phyloP scores from a whole-genome alignment of 2,888 invertebrate species.

The Oxyteleia sp. region DNA sequence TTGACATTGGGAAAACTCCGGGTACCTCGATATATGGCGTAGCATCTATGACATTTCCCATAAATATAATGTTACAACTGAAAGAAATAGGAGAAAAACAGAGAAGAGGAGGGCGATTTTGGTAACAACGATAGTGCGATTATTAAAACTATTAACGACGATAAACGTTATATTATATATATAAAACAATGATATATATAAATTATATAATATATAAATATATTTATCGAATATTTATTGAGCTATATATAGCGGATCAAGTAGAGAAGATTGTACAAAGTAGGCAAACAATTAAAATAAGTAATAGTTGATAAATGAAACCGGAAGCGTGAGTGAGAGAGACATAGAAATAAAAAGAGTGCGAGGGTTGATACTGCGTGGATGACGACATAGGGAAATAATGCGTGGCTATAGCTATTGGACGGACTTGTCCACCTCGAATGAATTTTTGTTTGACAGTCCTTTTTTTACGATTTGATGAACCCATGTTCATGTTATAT shows the following conservation, averaged over 20 bases:
- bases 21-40: too few relatives aligned
- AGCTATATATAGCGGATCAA: constrained; percentile 81
- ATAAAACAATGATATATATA: too few relatives aligned
- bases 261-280: constrained; percentile 86
- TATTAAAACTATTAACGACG: too few relatives aligned
- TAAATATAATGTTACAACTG: too few relatives aligned
- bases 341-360: constrained; percentile 38
- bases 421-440: constrained; percentile 67
- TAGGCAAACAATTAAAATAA: constrained; percentile 78
- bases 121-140: too few relatives aligned
- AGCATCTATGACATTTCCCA: too few relatives aligned
- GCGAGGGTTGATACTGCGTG: constrained; percentile 25
- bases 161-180: too few relatives aligned
- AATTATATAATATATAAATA: too few relatives aligned
- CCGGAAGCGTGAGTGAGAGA: constrained; percentile 44
- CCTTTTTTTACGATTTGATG: constrained; percentile 83
- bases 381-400: constrained; percentile 31
- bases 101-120: too few relatives aligned
- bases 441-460: constrained; percentile 81
- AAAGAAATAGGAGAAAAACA: too few relatives aligned
- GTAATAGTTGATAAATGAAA: constrained; percentile 57
- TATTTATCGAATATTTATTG: constrained; percentile 87
- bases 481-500: constrained; percentile 86
- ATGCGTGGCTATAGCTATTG: constrained; percentile 69
- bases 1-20: too few relatives aligned